Conservation (phyloP, 2,797 vertebrate species). For the Characodon lateralis region DNA sequence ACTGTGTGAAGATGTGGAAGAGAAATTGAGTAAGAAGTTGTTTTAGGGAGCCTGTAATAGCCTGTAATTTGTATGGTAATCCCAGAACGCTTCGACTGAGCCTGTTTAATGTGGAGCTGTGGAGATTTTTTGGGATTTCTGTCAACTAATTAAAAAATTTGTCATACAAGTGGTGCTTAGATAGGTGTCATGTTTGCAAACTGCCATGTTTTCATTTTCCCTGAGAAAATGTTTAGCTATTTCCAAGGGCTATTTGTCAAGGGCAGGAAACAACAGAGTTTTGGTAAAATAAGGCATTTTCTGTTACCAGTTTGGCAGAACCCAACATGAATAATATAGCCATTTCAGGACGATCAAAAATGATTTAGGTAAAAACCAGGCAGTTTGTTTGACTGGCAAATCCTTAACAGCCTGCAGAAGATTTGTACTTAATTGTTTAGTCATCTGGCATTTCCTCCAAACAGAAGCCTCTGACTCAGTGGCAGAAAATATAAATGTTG, state of each 20-base stretch:
- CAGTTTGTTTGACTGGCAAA: constrained; percentile 32
- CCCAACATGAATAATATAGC: not conserved
- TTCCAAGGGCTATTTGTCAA: no score
- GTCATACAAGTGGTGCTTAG: constrained; percentile 18
- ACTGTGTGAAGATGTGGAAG: constrained; percentile 47
- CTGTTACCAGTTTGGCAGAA: constrained; percentile 11
- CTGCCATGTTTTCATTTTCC: not conserved
- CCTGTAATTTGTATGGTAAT: constrained; percentile 78
- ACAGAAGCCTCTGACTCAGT: constrained; percentile 55
- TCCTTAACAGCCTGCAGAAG: constrained; percentile 46
- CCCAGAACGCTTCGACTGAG: constrained; percentile 52
- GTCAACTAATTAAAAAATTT: constrained; percentile 48
- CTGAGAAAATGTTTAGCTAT: not conserved
- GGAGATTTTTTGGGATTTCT: constrained; percentile 37
- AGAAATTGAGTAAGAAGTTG: constrained; percentile 63
- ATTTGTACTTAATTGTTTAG: constrained; percentile 51
- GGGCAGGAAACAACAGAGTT: not conserved
- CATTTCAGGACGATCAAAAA: constrained; percentile 1
- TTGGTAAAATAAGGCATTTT: not conserved
- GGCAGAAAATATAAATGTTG: constrained; percentile 45
- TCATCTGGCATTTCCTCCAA: constrained; percentile 68
- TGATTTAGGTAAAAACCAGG: constrained; percentile 21
- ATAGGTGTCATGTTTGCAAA: constrained; percentile 31
- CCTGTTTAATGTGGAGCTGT: constrained; percentile 37
- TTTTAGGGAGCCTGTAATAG: constrained; percentile 62